Base-by-base conservation (phyloP, 2,113 vertebrate genomes). In the Apaloderma vittatum region DNA sequence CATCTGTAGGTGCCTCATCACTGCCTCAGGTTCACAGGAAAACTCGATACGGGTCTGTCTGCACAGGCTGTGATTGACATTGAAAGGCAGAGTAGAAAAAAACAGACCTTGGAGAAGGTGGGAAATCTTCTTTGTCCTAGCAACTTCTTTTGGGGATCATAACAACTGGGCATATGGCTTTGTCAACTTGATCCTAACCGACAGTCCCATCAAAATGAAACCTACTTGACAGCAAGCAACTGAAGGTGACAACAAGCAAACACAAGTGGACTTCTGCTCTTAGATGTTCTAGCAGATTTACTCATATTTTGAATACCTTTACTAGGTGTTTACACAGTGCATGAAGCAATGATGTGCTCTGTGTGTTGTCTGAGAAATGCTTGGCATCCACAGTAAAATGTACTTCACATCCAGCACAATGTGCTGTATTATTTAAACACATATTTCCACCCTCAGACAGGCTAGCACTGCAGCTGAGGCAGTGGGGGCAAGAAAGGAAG, bases 1-100 rank as follows among this genome's bases (percentile, higher is more conserved):
- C 22, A 9, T 0, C 0, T 4, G 20, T 2, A 51, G 23, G 13
- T 30, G 20, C 34, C 40, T 40, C 3, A 0, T 3, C 22, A 30
- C 20, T 29, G 8, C 2, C 62, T 22, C 9, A 19, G 37, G 29
- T 26, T 11, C 57, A 55, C 37, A 78, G 17, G 65, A 57, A 52
- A 12, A 8, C 15, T n/a, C 2, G 1, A 7, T 11, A 26, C 12
- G 40, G 13, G 5, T 19, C 71, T 67, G 45, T 5, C 6, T 43
- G 9, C 3, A 3, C 3, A 17, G 37, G 19, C 10, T 54, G 2
- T 19, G 34, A 30, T 2, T 45, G n/a, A 66, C 2, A 9, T 10
- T 37, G 43, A 78, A 87, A 55, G 5, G 17, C 29, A 46, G 46
- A 46, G n/a, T 0, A 87, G 46, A 20, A 73, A 14, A 14, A 75